These are phyloP conservation scores for Todiramphus chloris DNA, from an alignment of 2,113 vertebrate species.

Conservation along the genomic window DNA sequence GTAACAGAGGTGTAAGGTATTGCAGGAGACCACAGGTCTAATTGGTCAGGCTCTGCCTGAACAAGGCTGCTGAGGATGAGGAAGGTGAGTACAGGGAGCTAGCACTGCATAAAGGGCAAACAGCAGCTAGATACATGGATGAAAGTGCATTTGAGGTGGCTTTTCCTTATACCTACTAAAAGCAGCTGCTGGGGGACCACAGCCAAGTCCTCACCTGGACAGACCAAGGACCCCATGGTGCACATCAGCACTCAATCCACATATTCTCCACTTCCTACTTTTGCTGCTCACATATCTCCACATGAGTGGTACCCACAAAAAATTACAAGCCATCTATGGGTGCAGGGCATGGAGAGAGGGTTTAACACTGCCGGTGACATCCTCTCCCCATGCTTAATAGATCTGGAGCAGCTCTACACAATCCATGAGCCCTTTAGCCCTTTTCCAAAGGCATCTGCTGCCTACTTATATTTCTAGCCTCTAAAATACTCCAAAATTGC, in stretches of 20 bases:
- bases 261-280: neutral
- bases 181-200: neutral
- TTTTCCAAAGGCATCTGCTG: neutral
- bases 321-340: neutral
- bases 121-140: neutral
- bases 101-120: neutral
- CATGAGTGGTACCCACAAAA: neutral
- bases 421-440: neutral
- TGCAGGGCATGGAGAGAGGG: accelerated
- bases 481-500: neutral
- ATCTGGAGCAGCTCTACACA: neutral
- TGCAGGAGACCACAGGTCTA: neutral
- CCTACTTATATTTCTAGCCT: neutral
- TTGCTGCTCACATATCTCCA: neutral
- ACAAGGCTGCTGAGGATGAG: neutral
- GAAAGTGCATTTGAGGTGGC: neutral
- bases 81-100: neutral
- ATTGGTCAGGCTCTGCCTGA: neutral
- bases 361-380: neutral
- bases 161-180: neutral
- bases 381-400: neutral
- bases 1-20: neutral
- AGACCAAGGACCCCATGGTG: neutral
- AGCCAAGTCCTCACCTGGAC: neutral
- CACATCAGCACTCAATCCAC: neutral